Percentiles rank a stretch among this genome's conserved stretches.
Evolutionary conservation across 2,888 invertebrate genomes (phyloP).

Genomic region (Unio pictorum): DNA sequence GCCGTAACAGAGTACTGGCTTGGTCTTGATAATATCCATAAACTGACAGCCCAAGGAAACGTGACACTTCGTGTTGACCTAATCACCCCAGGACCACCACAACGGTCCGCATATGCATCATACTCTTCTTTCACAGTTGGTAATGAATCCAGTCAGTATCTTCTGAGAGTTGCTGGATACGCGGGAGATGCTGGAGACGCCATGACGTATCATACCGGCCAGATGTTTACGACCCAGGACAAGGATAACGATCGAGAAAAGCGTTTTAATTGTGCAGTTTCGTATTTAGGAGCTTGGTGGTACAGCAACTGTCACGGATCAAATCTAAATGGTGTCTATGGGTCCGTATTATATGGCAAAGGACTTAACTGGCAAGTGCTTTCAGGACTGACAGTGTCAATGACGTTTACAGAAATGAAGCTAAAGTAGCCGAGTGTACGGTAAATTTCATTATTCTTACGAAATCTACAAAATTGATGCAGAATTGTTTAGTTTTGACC

Average conservation of each 20-base stretch:
- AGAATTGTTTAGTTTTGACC: too few species aligned
- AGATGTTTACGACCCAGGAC: constrained; percentile 16
- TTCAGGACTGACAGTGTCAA: constrained; percentile 3
- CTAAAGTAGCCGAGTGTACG: too few species aligned
- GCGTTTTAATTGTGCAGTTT: constrained; percentile 9
- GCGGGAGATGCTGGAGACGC: constrained; percentile 14
- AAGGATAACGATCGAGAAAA: constrained; percentile 9
- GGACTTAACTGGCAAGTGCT: constrained; percentile 16
- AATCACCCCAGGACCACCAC: too few species aligned
- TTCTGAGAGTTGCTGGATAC: neutral
- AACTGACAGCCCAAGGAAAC: too few species aligned
- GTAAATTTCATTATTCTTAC: too few species aligned
- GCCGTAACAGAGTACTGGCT: too few species aligned
- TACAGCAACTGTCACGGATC: constrained; percentile 9
- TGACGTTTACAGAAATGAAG: constrained; percentile 6
- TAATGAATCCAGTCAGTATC: neutral
- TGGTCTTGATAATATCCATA: too few species aligned
- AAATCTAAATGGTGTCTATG: too few species aligned
- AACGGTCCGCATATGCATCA: too few species aligned
- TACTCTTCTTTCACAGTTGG: too few species aligned
- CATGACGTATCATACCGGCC: constrained; percentile 3
- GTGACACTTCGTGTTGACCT: too few species aligned
- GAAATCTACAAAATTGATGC: too few species aligned
- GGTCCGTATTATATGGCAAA: constrained; percentile 2
- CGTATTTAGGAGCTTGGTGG: constrained; percentile 23